Percentiles rank a stretch among this genome's conserved stretches.
These are phyloP conservation scores for Loxodonta africana DNA, from an alignment of 2,113 vertebrate species.

Conservation along the genomic window DNA sequence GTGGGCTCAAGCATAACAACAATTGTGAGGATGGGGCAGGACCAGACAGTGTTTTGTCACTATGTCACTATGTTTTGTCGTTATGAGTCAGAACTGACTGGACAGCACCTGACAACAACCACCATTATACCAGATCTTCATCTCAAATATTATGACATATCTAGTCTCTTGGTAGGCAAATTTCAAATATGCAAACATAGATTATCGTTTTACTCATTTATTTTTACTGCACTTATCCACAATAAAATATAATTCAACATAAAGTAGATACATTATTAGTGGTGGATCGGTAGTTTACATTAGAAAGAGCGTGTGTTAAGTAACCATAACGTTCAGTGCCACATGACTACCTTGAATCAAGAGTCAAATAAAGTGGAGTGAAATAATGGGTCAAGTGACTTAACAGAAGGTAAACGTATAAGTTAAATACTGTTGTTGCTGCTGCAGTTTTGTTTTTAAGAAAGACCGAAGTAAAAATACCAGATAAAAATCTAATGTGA, in stretches of 20 bases:
- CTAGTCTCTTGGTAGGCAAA: neutral
- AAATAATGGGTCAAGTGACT: neutral
- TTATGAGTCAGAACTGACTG: too few relatives aligned
- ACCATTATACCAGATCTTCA: neutral
- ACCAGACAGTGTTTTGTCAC: too few relatives aligned
- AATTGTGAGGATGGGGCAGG: too few relatives aligned
- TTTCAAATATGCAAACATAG: neutral
- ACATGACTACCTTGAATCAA: neutral
- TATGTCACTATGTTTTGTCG: too few relatives aligned
- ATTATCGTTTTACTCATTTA: neutral
- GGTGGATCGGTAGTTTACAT: neutral
- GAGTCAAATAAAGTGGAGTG: neutral
- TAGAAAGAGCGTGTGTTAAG: neutral
- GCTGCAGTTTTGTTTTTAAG: conserved; percentile 32
- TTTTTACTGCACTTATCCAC: neutral
- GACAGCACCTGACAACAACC: neutral
- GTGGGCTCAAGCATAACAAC: too few relatives aligned
- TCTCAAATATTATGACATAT: conserved; percentile 2
- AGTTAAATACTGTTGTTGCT: neutral
- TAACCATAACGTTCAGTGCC: accelerated
- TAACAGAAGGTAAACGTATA: neutral
- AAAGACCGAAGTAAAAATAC: neutral
- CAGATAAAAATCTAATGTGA: neutral
- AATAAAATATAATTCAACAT: neutral
- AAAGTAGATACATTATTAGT: neutral